Base-by-base conservation (phyloP, 2,888 invertebrate genomes). In the Tortrix viridana region DNA sequence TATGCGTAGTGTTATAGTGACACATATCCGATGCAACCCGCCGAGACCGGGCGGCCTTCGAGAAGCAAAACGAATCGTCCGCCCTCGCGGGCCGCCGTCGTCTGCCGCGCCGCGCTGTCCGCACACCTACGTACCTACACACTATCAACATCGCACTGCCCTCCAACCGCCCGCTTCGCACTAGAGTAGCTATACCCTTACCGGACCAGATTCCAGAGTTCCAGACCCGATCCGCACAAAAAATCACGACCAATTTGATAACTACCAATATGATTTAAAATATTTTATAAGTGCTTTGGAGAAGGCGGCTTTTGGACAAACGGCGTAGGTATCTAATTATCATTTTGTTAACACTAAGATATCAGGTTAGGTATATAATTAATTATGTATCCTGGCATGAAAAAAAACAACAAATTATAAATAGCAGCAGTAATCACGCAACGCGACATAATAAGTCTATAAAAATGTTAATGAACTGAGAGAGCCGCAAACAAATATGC, bases 1-100 rank as follows among this genome's bases (percentile, higher is more conserved):
- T 57, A 57, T 46, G 60, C 58, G 71, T 85, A 82, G 83, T 85
- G 87, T 80, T 84, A 85, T 88, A 89, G 88, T 90, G 89, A 89
- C 89, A 90, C 88, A 89, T 86, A 89, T 88, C 84, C 80, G 83
- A 85, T 77, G 81, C 76, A 78, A 77, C 78, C 80, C 81, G 82
- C 81, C 81, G 78, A 71, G 77, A 88, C 89, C 84, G 88, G 90
- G 78, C 85, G 89, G 79, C 90, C 90, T 91, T 91, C 89, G 84
- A 75, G 76, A 77, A 80, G 82, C 85, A 87, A 86, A 88, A 86
- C 83, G 82, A 87, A 82, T 79, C 71, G 73, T 72, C 72, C 74
- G 78, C 73, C 73, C 74, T 61, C 74, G 73, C 74, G 69, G 71
- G 73, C 68, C 73, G 67, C 67, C 64, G 67, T 66, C 64, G 67